Evolutionary conservation across 2,113 vertebrate species (phyloP), one percentile per base, ranked within the genome.

Genomic region (Orthonyx spaldingii): DNA sequence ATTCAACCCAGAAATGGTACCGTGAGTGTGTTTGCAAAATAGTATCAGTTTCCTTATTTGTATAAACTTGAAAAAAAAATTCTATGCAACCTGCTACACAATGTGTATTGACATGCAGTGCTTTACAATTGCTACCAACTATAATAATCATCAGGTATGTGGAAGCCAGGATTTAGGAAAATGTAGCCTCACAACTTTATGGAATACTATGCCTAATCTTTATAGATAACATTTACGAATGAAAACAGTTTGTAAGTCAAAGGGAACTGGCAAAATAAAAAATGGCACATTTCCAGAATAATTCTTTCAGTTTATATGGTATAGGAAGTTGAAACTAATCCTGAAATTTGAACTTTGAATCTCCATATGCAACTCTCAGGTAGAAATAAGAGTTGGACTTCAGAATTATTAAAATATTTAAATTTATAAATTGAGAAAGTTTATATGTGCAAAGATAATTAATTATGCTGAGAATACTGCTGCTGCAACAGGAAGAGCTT

Each of bases 261-360:
- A 66, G 21, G 6, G 24, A 89, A 49, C 16, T 56, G 37, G 41
- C 56, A 11, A 93, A 77, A 47, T 35, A 24, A 61, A 53, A 69
- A 32, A 37, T 44, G 22, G 13, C 33, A 79, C 8, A 37, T 63
- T 56, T 13, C 39, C 33, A 75, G 46, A 56, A 87, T 11, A 87
- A 55, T 66, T 61, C 7, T 82, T 82, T 64, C 19, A 44, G 10
- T 82, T 72, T 94, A 46, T 89, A 32, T 85, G 37, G 33, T 37
- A 30, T 15, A 60, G 27, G 35, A 84, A 85, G 57, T 35, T 77
- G 39, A 94, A 89, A 64, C 23, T 10, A 70, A 22, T 63, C 22
- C 9, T 91, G 37, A 79, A 13, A 70, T 70, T 87, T 81, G 50
- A 89, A 74, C 26, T 63, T 87, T 44, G 55, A 93, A 68, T 57